Evolutionary conservation across 2,113 vertebrate genomes (phyloP).

Genomic region (Sinocyclocheilus rhinocerous): DNA sequence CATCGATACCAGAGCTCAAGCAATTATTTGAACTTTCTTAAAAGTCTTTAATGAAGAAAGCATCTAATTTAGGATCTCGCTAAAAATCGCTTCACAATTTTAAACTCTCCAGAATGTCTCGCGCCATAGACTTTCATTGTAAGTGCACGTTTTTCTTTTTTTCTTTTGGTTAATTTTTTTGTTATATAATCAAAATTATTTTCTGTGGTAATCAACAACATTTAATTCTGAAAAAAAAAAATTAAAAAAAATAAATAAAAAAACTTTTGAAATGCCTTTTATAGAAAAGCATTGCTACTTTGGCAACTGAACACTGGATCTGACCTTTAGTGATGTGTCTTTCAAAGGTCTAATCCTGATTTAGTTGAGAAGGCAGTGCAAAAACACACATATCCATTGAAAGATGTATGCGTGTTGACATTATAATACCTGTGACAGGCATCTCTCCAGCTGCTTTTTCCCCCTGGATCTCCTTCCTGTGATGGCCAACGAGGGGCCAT

Average conservation of each 20-base stretch:
- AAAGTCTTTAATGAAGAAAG: neutral
- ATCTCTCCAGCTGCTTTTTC: conserved; percentile 81
- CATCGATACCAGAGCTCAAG: conserved; percentile 3
- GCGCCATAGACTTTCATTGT: neutral
- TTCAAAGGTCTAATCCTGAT: conserved; percentile 50
- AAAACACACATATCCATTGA: conserved; percentile 83
- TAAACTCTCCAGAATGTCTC: neutral
- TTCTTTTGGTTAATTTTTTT: neutral
- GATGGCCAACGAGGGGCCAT: conserved; percentile 75
- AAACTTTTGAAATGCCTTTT: conserved; percentile 15
- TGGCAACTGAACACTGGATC: conserved; percentile 27
- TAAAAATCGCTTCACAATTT: neutral
- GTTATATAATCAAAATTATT: neutral
- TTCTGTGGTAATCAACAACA: conserved; percentile 9
- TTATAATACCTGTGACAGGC: conserved; percentile 83
- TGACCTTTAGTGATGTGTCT: conserved; percentile 38
- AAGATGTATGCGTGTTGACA: conserved; percentile 83
- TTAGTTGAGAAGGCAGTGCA: conserved; percentile 83
- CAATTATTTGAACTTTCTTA: conserved; percentile 14
- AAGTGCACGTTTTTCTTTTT: too few relatives aligned
- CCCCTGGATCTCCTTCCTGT: conserved; percentile 81
- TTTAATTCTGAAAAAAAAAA: neutral
- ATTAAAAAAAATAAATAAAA: neutral
- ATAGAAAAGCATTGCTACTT: conserved; percentile 31
- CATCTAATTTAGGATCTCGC: conserved; percentile 4